Evolutionary conservation across 2,113 vertebrate genomes (phyloP), one percentile per base, ranked within the genome.

Genomic region (Chionodraco myersi): DNA sequence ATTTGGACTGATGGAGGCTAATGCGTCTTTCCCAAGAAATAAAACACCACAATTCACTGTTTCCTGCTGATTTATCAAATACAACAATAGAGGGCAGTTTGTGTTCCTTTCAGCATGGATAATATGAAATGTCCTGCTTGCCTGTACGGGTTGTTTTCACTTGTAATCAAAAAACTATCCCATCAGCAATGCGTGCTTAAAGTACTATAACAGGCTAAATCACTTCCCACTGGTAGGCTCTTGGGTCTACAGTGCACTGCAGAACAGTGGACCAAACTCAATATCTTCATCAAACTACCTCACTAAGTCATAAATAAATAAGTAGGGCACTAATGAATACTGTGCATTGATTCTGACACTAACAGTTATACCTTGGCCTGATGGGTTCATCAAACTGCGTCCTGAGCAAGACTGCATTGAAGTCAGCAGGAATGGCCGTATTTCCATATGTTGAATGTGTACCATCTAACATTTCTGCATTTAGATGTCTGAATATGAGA

Each of bases 261-360:
- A 23, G 10, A 47, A 30, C 59, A 48, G 58, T 45, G 51, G 36
- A 41, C 10, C 21, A 26, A 75, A 41, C 69, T 72, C 78, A 53
- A 26, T 56, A 68, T 75, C 30, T 63, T 36, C 1, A 72, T 60
- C 30, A 72, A 62, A 72, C 45, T 49, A 60, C 53, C 51, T 49
- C 60, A 44, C 16, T 56, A 26, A 69, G 61, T 83, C 77, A 72
- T 84, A 75, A 86, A 89, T 87, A 73, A 72, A 48, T 72, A 85
- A 85, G 41, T 59, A 68, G 34, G 62, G 34, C 23, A 21, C 71
- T 83, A 75, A 90, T 84, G 84, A 79, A 80, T 80, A 44, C 57
- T 47, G 56, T n/a, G 9, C 59, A 79, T 75, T 41, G 45, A 77
- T 75, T 54, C n/a, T 60, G 77, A 63, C 65, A 73, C 18, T 52